A percentile compares a stretch with the other conserved stretches of the same genome.
Conservation (phyloP, 2,113 vertebrate genomes). For the Oreotragus oreotragus region DNA sequence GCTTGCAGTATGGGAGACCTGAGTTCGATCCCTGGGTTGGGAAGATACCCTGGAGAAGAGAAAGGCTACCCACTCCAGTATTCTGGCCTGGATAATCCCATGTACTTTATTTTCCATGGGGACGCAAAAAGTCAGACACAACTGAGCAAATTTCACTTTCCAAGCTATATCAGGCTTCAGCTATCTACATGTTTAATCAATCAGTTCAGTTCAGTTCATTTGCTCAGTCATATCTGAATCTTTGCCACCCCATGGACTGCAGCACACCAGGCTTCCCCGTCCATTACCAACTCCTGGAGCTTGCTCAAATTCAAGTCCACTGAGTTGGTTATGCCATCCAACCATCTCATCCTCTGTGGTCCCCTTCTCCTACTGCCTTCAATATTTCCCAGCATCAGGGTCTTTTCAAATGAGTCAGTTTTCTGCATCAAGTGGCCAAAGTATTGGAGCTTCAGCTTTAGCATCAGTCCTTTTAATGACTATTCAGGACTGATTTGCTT, state of each 20-base stretch:
- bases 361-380: neutral
- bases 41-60: neutral
- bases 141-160: neutral
- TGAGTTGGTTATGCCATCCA: neutral
- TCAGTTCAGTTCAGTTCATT: neutral
- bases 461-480: neutral
- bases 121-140: rapidly evolving
- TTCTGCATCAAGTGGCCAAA: neutral
- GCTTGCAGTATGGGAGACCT: neutral
- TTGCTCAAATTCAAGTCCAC: neutral
- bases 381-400: neutral
- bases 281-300: neutral
- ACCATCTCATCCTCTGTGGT: neutral
- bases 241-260: neutral
- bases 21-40: neutral
- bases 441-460: neutral
- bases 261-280: neutral
- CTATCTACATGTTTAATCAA: neutral
- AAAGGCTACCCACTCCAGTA: neutral
- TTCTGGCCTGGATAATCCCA: neutral
- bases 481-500: neutral
- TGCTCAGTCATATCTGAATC: neutral
- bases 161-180: neutral
- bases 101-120: neutral
- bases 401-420: neutral